phyloP scores from a whole-genome alignment of 1,140 invertebrate genomes.

The Dysdera silvatica region DNA sequence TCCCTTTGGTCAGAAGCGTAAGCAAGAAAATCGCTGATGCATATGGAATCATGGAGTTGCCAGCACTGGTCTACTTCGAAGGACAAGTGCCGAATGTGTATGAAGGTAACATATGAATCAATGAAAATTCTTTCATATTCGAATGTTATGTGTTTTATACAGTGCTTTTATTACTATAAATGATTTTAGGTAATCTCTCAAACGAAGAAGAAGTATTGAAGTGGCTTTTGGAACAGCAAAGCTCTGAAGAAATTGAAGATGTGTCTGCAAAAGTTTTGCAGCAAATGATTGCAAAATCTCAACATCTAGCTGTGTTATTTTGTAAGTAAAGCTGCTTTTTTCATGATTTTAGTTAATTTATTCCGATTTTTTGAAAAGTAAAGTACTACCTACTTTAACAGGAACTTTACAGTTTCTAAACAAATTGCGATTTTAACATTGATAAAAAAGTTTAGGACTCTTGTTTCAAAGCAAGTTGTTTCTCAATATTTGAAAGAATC shows the following conservation, averaged over 20 bases:
- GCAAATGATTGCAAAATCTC: conserved; percentile 74
- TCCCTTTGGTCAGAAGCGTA: conserved; percentile 48
- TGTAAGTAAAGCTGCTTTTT: too few species aligned
- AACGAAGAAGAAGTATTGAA: conserved; percentile 38
- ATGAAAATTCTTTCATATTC: background rate
- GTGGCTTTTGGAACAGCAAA: conserved; percentile 43
- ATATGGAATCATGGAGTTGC: conserved; percentile 75
- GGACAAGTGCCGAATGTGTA: conserved; percentile 78
- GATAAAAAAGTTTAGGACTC: too few species aligned
- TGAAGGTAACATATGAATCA: conserved; percentile 55
- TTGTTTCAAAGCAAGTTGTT: too few species aligned
- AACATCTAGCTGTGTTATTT: conserved; percentile 82
- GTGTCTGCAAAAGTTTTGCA: conserved; percentile 90
- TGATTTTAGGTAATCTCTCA: conserved; percentile 37
- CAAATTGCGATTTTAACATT: too few species aligned
- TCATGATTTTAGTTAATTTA: too few species aligned
- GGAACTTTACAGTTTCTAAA: too few species aligned
- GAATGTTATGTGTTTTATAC: background rate
- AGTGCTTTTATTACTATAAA: too few species aligned
- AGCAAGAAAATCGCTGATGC: conserved; percentile 70
- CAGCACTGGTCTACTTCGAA: conserved; percentile 87
- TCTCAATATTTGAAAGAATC: too few species aligned
- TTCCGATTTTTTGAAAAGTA: too few species aligned
- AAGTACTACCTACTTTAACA: too few species aligned
- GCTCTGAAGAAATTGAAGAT: conserved; percentile 90